Base-by-base conservation (phyloP, 1,140 invertebrate species). In the Holcopasites calliopsidis region DNA sequence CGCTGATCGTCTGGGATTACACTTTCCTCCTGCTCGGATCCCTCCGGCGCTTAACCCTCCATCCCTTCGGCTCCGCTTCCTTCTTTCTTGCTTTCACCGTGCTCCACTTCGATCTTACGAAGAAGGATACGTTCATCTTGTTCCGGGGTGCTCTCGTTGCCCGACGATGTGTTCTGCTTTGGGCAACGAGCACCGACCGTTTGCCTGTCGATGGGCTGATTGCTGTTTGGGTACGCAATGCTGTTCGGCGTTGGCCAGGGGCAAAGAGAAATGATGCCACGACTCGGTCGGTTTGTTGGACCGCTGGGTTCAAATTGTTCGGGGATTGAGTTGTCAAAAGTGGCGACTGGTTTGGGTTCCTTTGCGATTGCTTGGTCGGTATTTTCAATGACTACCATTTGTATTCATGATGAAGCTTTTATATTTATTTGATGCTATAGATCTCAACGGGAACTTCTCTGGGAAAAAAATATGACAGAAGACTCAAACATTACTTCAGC, bases 1-100 rank as follows among this genome's bases (percentile, higher is more conserved):
- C 87, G 80, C 86, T 88, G 88, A 90, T 90, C 88, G 89, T 82
- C 76, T 86, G 77, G 88, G 87, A 90, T 90, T 90, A 90, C 83
- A 86, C 88, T 86, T 87, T 86, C 76, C 87, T 87, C 69, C 80
- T 54, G 61, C 55, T 40, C 54, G 70, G 23, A 81, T 75, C 77
- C 82, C 75, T 85, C 83, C 81, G 72, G 79, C 82, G 72, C 83
- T 85, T 88, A 87, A 85, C 80, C 82, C 85, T 85, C 82, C 76
- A 49, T 65, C 71, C 71, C 62, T 74, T 65, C 61, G 40, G 57
- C 65, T 35, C 57, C 28, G 49, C 40, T 58, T 50, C 38, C 40
- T 54, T 44, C 62, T 69, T 70, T 50, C 70, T 54, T 61, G 10
- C 61, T 81, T 60, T 70, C 77, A 13, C 55, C 73, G 1, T 61